Percentiles rank a stretch among this genome's conserved stretches.
Evolutionary conservation across 2,113 vertebrate species (phyloP).

Genomic region (Nyctibius bracteatus): DNA sequence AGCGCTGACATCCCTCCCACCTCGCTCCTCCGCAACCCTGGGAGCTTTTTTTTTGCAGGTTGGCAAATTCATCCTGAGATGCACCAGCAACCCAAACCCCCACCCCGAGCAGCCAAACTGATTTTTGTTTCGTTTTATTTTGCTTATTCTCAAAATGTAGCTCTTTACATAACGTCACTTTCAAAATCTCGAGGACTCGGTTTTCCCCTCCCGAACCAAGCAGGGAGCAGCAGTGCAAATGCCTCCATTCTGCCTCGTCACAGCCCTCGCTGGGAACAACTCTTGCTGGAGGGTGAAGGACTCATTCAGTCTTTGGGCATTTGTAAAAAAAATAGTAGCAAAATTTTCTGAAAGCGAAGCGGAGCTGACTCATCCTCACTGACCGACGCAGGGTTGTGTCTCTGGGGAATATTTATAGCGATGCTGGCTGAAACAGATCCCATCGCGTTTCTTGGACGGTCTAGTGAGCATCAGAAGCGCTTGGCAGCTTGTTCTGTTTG

Average conservation of each 20-base stretch:
- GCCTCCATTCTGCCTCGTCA: background rate
- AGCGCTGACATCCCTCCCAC: background rate
- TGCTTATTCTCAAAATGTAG: background rate
- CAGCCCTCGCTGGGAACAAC: background rate
- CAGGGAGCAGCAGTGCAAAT: fast-evolving
- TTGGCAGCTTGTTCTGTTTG: background rate
- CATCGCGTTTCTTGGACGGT: background rate
- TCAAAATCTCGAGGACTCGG: background rate
- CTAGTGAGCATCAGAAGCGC: background rate
- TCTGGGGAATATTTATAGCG: background rate
- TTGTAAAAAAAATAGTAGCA: background rate
- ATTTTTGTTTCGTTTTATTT: background rate
- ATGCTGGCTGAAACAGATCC: background rate
- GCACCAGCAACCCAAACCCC: background rate
- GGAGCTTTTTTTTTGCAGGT: background rate
- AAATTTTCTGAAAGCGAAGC: background rate
- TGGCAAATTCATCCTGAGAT: fast-evolving
- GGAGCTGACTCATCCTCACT: constrained; percentile 6
- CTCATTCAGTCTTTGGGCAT: background rate
- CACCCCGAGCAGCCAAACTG: background rate
- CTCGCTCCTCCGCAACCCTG: fast-evolving
- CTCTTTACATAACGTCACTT: background rate
- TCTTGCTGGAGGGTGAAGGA: background rate
- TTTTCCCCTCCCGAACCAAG: fast-evolving
- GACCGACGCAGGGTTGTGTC: background rate